These are phyloP conservation scores for Nyctereutes procyonoides DNA, from an alignment of 2,113 vertebrate species.

Conservation along the genomic window DNA sequence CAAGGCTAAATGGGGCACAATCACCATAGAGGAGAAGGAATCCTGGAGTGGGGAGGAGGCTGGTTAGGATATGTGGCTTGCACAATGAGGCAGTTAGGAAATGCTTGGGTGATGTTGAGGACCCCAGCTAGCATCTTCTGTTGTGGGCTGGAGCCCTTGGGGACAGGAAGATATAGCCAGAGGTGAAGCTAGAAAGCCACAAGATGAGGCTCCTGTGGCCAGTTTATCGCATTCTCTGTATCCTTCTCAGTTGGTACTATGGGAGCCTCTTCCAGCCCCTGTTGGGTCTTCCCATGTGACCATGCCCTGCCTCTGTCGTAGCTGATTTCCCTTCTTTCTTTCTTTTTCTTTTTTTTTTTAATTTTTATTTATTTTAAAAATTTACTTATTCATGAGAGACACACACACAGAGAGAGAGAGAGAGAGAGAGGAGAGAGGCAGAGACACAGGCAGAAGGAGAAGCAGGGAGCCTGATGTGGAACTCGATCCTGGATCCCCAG, in stretches of 20 bases:
- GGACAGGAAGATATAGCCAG: background rate
- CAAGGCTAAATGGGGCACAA: background rate
- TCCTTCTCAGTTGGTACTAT: background rate
- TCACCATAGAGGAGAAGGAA: background rate
- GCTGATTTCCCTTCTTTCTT: background rate
- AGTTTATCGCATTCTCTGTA: background rate
- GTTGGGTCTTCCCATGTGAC: background rate
- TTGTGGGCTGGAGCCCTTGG: background rate
- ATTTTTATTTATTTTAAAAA: too few relatives aligned
- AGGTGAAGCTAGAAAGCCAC: background rate
- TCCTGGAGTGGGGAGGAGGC: background rate
- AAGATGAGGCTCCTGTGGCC: background rate
- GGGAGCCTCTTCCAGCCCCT: background rate
- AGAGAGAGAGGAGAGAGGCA: too few relatives aligned
- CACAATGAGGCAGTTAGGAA: background rate
- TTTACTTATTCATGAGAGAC: too few relatives aligned
- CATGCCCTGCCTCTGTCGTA: background rate
- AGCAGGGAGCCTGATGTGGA: too few relatives aligned
- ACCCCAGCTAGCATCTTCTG: background rate
- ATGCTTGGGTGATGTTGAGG: background rate
- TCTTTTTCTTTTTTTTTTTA: background rate
- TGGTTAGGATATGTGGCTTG: background rate
- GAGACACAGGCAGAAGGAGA: too few relatives aligned
- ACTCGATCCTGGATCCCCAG: too few relatives aligned
- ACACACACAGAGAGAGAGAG: too few relatives aligned